A percentile compares a stretch with the other conserved stretches of the same genome.
phyloP scores from a whole-genome alignment of 2,113 vertebrate genomes.

The Clarias gariepinus region DNA sequence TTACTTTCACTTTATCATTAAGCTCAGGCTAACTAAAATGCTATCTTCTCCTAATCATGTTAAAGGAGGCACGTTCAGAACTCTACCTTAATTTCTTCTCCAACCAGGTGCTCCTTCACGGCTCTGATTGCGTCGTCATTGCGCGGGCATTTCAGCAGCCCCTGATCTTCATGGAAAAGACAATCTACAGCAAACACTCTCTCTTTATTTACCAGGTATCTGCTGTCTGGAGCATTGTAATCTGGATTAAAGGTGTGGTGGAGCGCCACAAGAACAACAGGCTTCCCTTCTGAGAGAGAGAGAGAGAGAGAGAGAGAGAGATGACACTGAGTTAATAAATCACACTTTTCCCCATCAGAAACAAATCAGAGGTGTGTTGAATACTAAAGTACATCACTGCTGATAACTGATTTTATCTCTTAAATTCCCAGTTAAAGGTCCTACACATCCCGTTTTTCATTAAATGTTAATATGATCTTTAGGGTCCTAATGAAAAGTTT shows the following conservation, averaged over 20 bases:
- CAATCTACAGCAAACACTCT: constrained; percentile 22
- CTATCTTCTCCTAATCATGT: neutral
- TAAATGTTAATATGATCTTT: too few relatives aligned
- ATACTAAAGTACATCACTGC: neutral
- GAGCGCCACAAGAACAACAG: constrained; percentile 14
- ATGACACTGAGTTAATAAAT: too few relatives aligned
- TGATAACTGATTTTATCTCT: neutral
- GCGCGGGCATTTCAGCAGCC: neutral
- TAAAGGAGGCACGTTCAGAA: neutral
- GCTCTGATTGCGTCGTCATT: neutral
- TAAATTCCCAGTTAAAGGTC: neutral
- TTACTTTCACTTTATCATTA: too few relatives aligned
- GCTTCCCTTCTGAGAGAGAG: neutral
- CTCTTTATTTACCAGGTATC: neutral
- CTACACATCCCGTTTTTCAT: too few relatives aligned
- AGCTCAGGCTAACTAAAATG: neutral
- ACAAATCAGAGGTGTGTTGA: neutral
- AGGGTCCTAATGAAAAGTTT: too few relatives aligned
- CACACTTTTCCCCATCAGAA: neutral
- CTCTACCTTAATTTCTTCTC: too few relatives aligned
- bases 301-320: neutral
- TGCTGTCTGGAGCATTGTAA: neutral
- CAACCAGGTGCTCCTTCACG: neutral
- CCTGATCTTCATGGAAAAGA: constrained; percentile 11
- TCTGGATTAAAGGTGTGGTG: neutral